Base-by-base conservation (phyloP, 64 coral and sea anemone species). In the Pocillopora damicornis region DNA sequence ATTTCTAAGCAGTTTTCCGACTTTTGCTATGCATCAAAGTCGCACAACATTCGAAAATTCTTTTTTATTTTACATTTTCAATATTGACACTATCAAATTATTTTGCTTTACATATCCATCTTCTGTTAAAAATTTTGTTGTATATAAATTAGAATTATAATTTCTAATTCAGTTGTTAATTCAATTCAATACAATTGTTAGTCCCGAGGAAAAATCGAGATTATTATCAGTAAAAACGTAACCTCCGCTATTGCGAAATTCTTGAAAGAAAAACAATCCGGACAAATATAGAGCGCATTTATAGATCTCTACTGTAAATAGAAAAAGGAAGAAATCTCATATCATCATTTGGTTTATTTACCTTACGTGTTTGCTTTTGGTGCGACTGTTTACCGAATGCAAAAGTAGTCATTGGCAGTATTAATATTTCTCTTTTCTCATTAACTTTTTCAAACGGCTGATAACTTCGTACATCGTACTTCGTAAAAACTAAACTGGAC, bases 321-420 rank as follows among this genome's bases (percentile, higher is more conserved):
- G 22, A 22, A 51, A 71, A n/a, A n/a, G 22, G 22, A 20, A 23
- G 67, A 71, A 1, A 71, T 23, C 22, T 71, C 25, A 25, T 71
- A 25, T 71, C 22, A 71, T 71, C 67, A 71, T 11, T n/a, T 77
- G 75, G 38, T 45, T 77, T 77, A 77, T 77, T 77, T 77, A 45
- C 17, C 14, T 77, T 56, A 77, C 18, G 11, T 77, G 56, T 77
- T 77, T 77, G 38, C 8, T 77, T 77, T 11, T 9, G 17, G 9
- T 57, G 18, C 5, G 75, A 77, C 9, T 77, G 75, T 77, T 77
- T 77, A 77, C 75, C 4, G 17, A 77, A 11, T 77, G 17, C 22
- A 16, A 77, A 56, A 15, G 1, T 9, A 77, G 18, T 10, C 17
- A 15, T 57, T n/a, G 1, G 75, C 15, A 1, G 9, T 9, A 23